A percentile compares a stretch with the other conserved stretches of the same genome.
phyloP scores from a whole-genome alignment of 2,113 vertebrate genomes.

The Larimichthys crocea region DNA sequence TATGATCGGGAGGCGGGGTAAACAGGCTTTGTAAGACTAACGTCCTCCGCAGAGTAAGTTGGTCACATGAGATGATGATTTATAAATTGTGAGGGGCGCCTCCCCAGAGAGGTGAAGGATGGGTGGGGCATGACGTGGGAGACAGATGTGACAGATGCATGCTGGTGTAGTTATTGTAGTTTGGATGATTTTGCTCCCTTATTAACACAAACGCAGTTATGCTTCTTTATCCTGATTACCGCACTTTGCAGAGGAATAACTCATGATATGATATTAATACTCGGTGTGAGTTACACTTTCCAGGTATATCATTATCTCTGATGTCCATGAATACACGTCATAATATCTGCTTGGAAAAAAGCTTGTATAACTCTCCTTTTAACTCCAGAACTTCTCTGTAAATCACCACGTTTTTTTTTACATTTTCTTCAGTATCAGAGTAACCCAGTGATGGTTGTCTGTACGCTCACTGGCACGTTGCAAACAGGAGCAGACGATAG shows the following conservation, averaged over 20 bases:
- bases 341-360: not conserved
- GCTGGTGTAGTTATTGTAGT: not conserved
- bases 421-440: not conserved
- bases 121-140: not conserved
- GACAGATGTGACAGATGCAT: not conserved
- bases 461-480: not conserved
- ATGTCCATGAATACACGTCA: too few relatives aligned
- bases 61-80: not conserved
- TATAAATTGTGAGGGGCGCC: not conserved
- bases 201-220: not conserved
- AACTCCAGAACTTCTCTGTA: not conserved
- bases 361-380: not conserved
- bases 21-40: constrained; percentile 1
- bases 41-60: constrained; percentile 1
- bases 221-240: not conserved
- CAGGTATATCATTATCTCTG: not conserved
- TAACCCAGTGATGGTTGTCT: not conserved
- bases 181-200: not conserved
- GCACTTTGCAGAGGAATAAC: not conserved
- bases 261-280: not conserved
- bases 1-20: constrained; percentile 23
- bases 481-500: not conserved
- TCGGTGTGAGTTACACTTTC: not conserved
- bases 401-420: not conserved
- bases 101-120: not conserved